Evolutionary conservation across 2,113 vertebrate genomes (phyloP), one percentile per base, ranked within the genome.

Genomic region (Gadus macrocephalus): DNA sequence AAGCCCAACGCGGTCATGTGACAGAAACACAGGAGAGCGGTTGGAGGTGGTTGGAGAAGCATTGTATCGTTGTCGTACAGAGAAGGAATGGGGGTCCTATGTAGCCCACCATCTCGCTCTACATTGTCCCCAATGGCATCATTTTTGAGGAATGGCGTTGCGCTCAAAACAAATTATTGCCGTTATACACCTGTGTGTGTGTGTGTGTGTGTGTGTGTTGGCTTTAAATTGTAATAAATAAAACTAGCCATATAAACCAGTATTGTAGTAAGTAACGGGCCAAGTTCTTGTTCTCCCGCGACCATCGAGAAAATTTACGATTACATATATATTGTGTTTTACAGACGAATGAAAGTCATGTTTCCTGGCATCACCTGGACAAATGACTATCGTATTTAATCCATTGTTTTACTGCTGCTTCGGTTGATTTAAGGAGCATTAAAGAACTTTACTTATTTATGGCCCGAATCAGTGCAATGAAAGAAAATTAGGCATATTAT

Each of bases 151-250:
- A 65, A n/a, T 17, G 12, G 42, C 20, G 20, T 62, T 64, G 63
- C 73, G 73, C 81, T 66, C 38, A 53, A 68, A 74, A 69, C 73
- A 78, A 75, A 73, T 88, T 89, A 90, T 90, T 89, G 89, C 89
- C 86, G 78, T 82, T 75, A 85, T 88, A 89, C 84, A 78, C 42
- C 42, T 12, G 42, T 14, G 42, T 49, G 38, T 42, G 20, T 20
- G 20, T 25, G 25, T 2, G 25, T 25, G 25, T 25, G 25, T 35
- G 59, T 20, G 59, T 12, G 9, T 22, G 7, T 8, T 20, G n/a
- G n/a, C 59, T 61, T 61, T 20, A 49, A 49, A 49, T 49, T 49
- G 42, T 14, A 49, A 49, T 9, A 49, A 49, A 49, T 49, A 9
- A 49, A 49, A 49, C 8, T 49, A 49, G 42, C 42, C 42, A 49